These are phyloP conservation scores for human (Homo sapiens) DNA, from an alignment of 2,113 vertebrate species.

Conservation along the genomic window GRCh38 chr13:26114001-26114500, in stretches of 20 bases:
- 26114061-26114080: background rate
- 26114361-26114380: background rate
- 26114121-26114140: background rate
- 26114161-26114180: background rate
- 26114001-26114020: too few species aligned
- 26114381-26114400: background rate
- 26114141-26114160: background rate
- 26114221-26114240: background rate
- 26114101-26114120: background rate
- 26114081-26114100: background rate
- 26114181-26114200: background rate
- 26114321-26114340: background rate
- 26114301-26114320: background rate
- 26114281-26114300: background rate
- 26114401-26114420: slow-evolving; percentile 92
- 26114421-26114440: slow-evolving; percentile 89
- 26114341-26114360: background rate
- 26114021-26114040: too few species aligned
- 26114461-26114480: slow-evolving; percentile 96
- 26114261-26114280: background rate
- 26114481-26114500: slow-evolving; percentile 90
- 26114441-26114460: slow-evolving; percentile 93
- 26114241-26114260: background rate
- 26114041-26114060: too few species aligned
- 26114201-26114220: background rate